phyloP scores from a whole-genome alignment of 2,888 invertebrate genomes.

The Rotaria magnacalcarata region DNA sequence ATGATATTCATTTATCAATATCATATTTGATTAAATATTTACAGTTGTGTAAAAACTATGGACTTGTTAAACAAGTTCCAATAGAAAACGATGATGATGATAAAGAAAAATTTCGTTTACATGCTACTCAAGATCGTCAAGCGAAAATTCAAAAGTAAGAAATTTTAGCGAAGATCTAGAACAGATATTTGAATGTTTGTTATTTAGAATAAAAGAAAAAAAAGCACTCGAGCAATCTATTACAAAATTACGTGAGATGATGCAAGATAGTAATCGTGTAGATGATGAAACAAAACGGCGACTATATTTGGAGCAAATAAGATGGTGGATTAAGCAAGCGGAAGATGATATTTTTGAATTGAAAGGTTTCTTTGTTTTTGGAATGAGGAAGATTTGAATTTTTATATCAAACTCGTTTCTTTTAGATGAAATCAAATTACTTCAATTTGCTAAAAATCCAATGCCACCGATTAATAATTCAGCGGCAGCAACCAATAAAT shows the following conservation, averaged over 20 bases:
- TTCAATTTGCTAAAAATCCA: slow-evolving; percentile 2
- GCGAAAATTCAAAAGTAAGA: neutral
- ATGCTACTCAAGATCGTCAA: neutral
- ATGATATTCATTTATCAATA: slow-evolving; percentile 6
- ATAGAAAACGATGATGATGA: neutral
- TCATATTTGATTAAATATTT: slow-evolving; percentile 10
- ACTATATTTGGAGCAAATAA: slow-evolving; percentile 6
- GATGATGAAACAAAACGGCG: slow-evolving; percentile 28
- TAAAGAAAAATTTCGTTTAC: neutral
- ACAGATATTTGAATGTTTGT: no score
- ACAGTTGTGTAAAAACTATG: slow-evolving; percentile 28
- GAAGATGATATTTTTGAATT: slow-evolving; percentile 3
- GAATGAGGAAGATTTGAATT: neutral
- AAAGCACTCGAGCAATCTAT: neutral
- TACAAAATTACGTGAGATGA: neutral
- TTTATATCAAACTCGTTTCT: neutral
- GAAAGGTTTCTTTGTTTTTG: neutral
- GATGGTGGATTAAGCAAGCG: slow-evolving; percentile 21
- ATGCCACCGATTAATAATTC: neutral
- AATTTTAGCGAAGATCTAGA: neutral
- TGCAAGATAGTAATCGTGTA: neutral
- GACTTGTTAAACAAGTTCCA: neutral
- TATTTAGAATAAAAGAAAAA: slow-evolving; percentile 22
- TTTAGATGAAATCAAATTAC: neutral
- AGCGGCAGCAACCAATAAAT: neutral